phyloP scores from a whole-genome alignment of 2,113 vertebrate genomes.

The Oceanites oceanicus region DNA sequence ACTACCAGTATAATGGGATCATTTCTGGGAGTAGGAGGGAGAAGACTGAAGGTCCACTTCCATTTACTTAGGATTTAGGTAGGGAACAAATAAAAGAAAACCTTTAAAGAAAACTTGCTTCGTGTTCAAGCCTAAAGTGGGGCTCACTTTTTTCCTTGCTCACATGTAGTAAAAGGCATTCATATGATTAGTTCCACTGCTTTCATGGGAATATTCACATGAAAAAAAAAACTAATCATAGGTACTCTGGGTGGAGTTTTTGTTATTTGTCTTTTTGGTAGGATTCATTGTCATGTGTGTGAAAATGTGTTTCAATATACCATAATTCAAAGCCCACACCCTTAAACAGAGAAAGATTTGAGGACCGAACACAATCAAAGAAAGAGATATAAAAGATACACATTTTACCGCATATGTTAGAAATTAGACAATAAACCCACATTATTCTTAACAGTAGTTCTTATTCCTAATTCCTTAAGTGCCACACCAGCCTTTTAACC shows the following conservation, averaged over 20 bases:
- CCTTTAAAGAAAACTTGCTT: not conserved
- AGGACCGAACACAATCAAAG: not conserved
- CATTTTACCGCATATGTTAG: not conserved
- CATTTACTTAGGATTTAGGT: not conserved
- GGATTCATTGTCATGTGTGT: not conserved
- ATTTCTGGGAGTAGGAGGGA: slow-evolving; percentile 28
- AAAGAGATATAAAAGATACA: not conserved
- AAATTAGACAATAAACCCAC: slow-evolving; percentile 38
- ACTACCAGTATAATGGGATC: slow-evolving; percentile 29
- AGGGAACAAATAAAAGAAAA: not conserved
- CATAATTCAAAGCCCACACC: not conserved
- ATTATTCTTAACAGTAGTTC: slow-evolving; percentile 42
- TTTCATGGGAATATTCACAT: not conserved
- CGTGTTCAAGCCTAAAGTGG: not conserved
- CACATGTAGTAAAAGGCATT: not conserved
- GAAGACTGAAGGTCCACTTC: slow-evolving; percentile 33
- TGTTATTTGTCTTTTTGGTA: not conserved
- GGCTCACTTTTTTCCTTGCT: not conserved
- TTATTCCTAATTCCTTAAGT: slow-evolving; percentile 58
- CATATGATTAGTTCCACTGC: not conserved
- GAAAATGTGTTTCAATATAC: not conserved
- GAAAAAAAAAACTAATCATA: not conserved
- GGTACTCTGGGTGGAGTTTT: not conserved
- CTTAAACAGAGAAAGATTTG: not conserved
- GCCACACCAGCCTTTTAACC: slow-evolving; percentile 53